Evolutionary conservation across 2,888 invertebrate species (phyloP).

Genomic region (Myopa tessellatipennis): DNA sequence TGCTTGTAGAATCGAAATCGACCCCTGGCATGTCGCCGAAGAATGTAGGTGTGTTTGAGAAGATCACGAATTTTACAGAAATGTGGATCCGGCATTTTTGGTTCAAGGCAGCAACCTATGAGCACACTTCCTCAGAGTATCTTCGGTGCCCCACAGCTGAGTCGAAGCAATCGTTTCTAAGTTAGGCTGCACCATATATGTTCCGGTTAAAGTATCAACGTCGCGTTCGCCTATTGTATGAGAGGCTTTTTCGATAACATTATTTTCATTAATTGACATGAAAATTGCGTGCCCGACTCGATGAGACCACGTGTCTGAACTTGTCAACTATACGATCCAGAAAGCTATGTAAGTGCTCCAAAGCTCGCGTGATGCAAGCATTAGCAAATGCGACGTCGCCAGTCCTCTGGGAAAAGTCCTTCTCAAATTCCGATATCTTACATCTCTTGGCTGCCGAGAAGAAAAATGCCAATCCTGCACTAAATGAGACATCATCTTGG

Average conservation of each 20-base stretch:
- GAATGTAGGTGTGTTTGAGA: constrained; percentile 26
- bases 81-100: constrained; percentile 18
- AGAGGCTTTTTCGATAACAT: constrained; percentile 28
- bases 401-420: background rate
- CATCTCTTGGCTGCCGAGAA: too few species aligned
- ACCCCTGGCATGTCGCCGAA: background rate
- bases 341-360: background rate
- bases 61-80: constrained; percentile 24
- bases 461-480: too few species aligned
- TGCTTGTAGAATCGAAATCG: background rate
- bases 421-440: background rate
- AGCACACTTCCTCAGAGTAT: background rate
- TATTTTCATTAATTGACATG: constrained; percentile 35
- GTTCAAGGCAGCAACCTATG: constrained; percentile 13
- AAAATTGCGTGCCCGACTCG: constrained; percentile 35
- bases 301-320: constrained; percentile 19
- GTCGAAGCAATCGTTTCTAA: too few species aligned
- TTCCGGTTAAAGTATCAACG: background rate
- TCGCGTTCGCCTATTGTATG: background rate
- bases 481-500: too few species aligned
- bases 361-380: constrained; percentile 1
- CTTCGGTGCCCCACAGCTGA: too few species aligned
- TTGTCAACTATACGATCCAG: background rate
- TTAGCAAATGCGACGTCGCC: background rate
- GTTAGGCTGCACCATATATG: too few species aligned